These are phyloP conservation scores for Nothocercus julius DNA, from an alignment of 2,113 vertebrate genomes.

Conservation along the genomic window DNA sequence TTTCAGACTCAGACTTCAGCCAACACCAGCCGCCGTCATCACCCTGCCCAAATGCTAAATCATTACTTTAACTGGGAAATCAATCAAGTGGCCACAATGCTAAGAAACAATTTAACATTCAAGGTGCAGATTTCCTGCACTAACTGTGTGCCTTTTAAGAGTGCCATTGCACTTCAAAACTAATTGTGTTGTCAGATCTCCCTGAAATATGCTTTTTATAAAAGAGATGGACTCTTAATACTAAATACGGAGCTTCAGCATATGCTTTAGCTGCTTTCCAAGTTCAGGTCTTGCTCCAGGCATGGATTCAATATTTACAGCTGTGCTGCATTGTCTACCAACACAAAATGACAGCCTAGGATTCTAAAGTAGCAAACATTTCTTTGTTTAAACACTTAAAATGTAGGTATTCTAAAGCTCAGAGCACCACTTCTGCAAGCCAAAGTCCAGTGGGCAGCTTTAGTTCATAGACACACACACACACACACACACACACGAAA, in stretches of 20 bases:
- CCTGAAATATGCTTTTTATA: not conserved
- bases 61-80: not conserved
- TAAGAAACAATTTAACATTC: not conserved
- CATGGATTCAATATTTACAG: slow-evolving; percentile 37
- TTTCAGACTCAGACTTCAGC: not conserved
- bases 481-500: not conserved
- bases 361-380: slow-evolving; percentile 4
- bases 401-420: not conserved
- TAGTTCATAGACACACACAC: not conserved
- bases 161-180: not conserved
- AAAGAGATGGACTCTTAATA: not conserved
- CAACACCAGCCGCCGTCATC: not conserved
- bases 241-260: slow-evolving; percentile 15
- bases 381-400: not conserved
- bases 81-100: not conserved
- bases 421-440: not conserved
- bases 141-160: not conserved
- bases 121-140: not conserved
- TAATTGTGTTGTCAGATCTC: not conserved
- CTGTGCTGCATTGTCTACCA: slow-evolving; percentile 1
- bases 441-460: not conserved
- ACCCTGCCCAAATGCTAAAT: not conserved
- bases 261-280: slow-evolving; percentile 18
- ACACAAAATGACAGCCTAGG: not conserved
- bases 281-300: not conserved